phyloP scores from a whole-genome alignment of 2,888 invertebrate genomes.

The Dendrolimus houi region DNA sequence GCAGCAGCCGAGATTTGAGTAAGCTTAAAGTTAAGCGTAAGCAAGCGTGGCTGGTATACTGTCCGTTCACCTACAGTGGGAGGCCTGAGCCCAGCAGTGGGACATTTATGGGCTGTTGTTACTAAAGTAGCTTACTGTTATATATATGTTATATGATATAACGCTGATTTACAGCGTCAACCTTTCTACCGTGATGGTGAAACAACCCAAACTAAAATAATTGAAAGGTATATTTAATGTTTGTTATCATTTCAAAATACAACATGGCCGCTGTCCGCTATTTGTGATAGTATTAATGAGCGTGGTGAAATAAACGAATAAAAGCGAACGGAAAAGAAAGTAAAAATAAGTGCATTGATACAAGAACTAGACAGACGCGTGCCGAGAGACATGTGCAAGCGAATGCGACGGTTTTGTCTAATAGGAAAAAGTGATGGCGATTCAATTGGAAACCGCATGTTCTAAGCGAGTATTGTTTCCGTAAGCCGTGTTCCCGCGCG shows the following conservation, averaged over 20 bases:
- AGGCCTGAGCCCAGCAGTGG: too few species aligned
- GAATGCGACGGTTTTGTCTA: constrained; percentile 50
- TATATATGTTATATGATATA: too few species aligned
- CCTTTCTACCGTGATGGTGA: too few species aligned
- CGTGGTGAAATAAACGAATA: constrained; percentile 43
- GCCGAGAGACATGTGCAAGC: constrained; percentile 53
- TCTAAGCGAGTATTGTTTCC: constrained; percentile 47
- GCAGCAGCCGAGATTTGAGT: too few species aligned
- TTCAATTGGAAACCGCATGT: constrained; percentile 51
- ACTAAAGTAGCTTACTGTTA: too few species aligned
- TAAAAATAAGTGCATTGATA: constrained; percentile 71
- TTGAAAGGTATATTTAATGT: background rate
- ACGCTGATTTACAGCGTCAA: too few species aligned
- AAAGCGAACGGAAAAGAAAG: constrained; percentile 75
- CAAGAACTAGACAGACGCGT: constrained; percentile 64
- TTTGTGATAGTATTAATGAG: constrained; percentile 22
- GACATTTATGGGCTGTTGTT: too few species aligned
- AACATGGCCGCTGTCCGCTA: background rate
- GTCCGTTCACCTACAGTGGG: too few species aligned
- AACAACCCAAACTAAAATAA: too few species aligned
- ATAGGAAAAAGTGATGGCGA: constrained; percentile 60
- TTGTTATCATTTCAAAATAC: constrained; percentile 10
- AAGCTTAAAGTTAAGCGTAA: too few species aligned
- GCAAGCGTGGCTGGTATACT: too few species aligned
- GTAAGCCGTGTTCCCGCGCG: constrained; percentile 37